Evolutionary conservation across 2,888 invertebrate genomes (phyloP), one percentile per base, ranked within the genome.

Genomic region (Epinotia bilunana): DNA sequence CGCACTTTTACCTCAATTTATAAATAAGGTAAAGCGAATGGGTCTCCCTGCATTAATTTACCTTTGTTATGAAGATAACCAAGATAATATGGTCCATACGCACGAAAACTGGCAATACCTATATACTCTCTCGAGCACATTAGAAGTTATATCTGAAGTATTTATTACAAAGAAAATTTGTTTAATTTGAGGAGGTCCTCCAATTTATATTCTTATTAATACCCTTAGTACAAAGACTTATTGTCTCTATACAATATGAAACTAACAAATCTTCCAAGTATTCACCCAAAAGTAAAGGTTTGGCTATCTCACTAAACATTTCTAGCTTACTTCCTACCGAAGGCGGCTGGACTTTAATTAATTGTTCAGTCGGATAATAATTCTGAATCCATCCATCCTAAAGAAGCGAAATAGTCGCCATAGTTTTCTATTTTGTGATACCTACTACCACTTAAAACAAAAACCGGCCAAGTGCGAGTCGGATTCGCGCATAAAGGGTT

Each of bases 51-150:
- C 62, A 62, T 9, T 39, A n/a, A 62, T 43, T 62, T 18, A 62
- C 39, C 9, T 39, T 62, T 55, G 12, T 53, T 65, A 33, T 67
- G 1, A 53, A 18, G 18, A 55, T 67, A 33, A 55, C 13, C 18
- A 39, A 67, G 55, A 1, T 12, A 53, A 65, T 63, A 65, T 55
- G 67, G 55, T n/a, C 33, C 28, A 33, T 67, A 55, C 11, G n/a
- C 67, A 67, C 33, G 49, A 65, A 67, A 33, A n/a, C 53, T 53
- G 5, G 11, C 53, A 65, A 53, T n/a, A 23, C 2, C 23, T 23
- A 23, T 23, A 65, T 49, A 33, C 6, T 33, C 7, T 11, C 49
- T 23, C 28, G 53, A 16, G 18, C 1, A 11, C 53, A 12, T 53
- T 28, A 33, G 33, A 33, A 33, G 7, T 33, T 33, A 33, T 33